These are phyloP conservation scores for Acanthurus lineatus DNA, from an alignment of 2,797 vertebrate species.

Conservation along the genomic window DNA sequence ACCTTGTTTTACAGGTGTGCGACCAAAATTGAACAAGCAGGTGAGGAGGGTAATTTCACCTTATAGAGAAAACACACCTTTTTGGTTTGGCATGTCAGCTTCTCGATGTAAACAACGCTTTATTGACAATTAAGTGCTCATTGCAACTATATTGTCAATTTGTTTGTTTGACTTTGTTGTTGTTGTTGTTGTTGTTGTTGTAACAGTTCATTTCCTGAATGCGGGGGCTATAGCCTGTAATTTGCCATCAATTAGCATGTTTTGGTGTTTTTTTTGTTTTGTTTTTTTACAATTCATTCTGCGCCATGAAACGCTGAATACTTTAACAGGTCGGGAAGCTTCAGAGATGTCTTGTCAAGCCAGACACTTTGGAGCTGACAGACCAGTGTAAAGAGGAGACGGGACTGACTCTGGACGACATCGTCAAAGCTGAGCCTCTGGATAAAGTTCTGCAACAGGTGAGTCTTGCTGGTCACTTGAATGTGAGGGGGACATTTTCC, in stretches of 20 bases:
- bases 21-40: conserved; percentile 13
- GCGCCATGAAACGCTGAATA: conserved; percentile 72
- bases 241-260: conserved; percentile 5
- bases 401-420: conserved; percentile 88
- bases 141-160: conserved; percentile 75
- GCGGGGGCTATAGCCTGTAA: conserved; percentile 14
- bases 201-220: conserved; percentile 54
- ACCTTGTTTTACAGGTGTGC: conserved; percentile 75
- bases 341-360: conserved; percentile 92
- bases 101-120: conserved; percentile 65
- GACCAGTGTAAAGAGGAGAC: conserved; percentile 92
- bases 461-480: conserved; percentile 66
- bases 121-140: conserved; percentile 78
- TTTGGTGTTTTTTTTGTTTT: neutral
- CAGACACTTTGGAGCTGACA: conserved; percentile 92
- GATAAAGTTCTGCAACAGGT: conserved; percentile 95
- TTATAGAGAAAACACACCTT: conserved; percentile 71
- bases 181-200: neutral
- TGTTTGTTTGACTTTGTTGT: conserved; percentile 47
- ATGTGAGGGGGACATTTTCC: neutral
- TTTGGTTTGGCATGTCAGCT: conserved; percentile 81
- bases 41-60: conserved; percentile 18
- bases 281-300: conserved; percentile 10
- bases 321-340: conserved; percentile 92
- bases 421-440: conserved; percentile 91